Evolutionary conservation across 1,140 invertebrate genomes (phyloP), one percentile per base, ranked within the genome.

Genomic region (Achatina immaculata): DNA sequence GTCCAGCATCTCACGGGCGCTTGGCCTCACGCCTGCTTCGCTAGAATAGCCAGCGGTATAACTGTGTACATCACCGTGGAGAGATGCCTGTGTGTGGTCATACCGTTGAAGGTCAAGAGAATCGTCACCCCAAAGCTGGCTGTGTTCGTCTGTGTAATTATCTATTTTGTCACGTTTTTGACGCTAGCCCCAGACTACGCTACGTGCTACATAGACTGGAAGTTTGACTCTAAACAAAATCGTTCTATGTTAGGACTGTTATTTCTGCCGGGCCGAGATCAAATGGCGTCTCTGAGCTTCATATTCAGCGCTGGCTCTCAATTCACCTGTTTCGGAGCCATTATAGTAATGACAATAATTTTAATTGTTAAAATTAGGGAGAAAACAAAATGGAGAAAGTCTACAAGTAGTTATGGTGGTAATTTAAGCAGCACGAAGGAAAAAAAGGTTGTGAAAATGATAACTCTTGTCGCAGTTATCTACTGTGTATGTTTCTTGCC

Each of bases 81-180:
- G 68, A 34, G 74, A 38, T 77, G 74, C 42, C 55, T 77, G 9
- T 77, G 51, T 65, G 55, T 77, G 7, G 48, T 40, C 6, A 11
- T 65, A 11, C 74, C 74, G 3, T 28, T 77, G 43, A 62, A 77
- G 36, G 28, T 58, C 3, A 77, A 77, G 55, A 28, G 16, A 42
- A 40, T 77, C 2, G 36, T 77, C 55, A 77, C 51, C 0, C 68
- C 36, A 2, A 69, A 42, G 42, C 21, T 40, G 11, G 21, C 68
- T 42, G 4, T 28, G 4, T 69, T 19, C 42, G 42, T 69, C 1
- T 0, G 38, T 6, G 19, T 42, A 1, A 9, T 1, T 43, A 69
- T 69, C 68, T 69, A 24, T 42, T 3, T 40, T 2, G 14, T 69
- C 6, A 40, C 24, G 38, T 1, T 69, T 42, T 3, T 43, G 6